Evolutionary conservation across 1,140 invertebrate species (phyloP).

Genomic region (Drosophila nikananu): DNA sequence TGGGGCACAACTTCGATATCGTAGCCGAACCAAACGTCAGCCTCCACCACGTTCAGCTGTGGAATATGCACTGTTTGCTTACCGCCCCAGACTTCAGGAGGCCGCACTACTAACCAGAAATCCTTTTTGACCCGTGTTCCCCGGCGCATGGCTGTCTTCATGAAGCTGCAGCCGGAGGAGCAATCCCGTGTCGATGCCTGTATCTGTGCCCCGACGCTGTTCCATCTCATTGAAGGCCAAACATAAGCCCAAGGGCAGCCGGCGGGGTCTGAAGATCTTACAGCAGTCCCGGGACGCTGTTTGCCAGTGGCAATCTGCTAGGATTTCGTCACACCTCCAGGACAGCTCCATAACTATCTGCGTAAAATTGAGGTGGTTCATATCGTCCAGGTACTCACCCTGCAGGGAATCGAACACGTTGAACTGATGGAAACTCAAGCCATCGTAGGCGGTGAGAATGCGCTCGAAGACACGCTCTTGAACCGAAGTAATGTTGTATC

Average conservation of each 20-base stretch:
- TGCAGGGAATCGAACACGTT: conserved; percentile 46
- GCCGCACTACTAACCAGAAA: conserved; percentile 57
- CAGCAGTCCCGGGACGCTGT: conserved; percentile 50
- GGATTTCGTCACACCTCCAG: conserved; percentile 71
- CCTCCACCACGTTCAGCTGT: conserved; percentile 59
- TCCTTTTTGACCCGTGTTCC: conserved; percentile 46
- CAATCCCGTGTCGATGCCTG: conserved; percentile 39
- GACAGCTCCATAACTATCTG: conserved; percentile 60
- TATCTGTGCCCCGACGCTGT: conserved; percentile 25
- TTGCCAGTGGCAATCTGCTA: conserved; percentile 59
- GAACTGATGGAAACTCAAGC: conserved; percentile 44
- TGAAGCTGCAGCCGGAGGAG: conserved; percentile 31
- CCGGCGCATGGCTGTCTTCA: conserved; percentile 50
- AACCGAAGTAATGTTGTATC: conserved; percentile 37
- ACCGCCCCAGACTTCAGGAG: rapidly evolving
- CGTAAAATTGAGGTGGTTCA: conserved; percentile 75
- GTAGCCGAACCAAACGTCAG: conserved; percentile 52
- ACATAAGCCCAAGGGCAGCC: conserved; percentile 45
- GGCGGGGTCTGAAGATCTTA: conserved; percentile 56
- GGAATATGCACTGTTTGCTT: not conserved
- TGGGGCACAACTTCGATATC: conserved; percentile 49
- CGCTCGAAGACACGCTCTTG: conserved; percentile 48
- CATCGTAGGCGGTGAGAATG: conserved; percentile 59
- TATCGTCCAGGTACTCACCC: conserved; percentile 10
- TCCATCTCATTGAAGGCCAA: conserved; percentile 69